These are phyloP conservation scores for Prunella fulvescens DNA, from an alignment of 2,113 vertebrate species.

Conservation along the genomic window DNA sequence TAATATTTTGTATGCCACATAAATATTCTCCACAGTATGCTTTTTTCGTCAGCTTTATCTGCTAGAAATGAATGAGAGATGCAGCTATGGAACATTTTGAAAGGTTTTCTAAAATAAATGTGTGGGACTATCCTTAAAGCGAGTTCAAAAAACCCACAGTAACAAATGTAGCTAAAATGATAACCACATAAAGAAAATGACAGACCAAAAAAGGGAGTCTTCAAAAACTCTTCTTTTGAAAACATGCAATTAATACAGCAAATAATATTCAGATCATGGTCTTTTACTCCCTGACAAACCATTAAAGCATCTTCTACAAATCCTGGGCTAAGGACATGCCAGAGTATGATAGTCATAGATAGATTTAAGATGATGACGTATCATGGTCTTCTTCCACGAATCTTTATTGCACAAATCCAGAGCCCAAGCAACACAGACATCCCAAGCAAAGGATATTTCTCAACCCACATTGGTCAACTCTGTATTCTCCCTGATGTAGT, in stretches of 20 bases:
- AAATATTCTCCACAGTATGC: background rate
- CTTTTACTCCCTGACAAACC: background rate
- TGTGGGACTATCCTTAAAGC: background rate
- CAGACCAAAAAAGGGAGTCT: background rate
- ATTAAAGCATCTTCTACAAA: background rate
- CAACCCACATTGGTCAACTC: rapidly evolving
- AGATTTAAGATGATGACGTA: background rate
- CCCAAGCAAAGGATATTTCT: background rate
- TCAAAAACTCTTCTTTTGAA: background rate
- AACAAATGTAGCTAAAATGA: background rate
- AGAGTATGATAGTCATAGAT: background rate
- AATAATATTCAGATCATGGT: background rate
- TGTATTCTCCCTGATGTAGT: background rate
- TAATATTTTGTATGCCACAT: background rate
- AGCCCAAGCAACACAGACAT: background rate
- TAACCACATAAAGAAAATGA: background rate
- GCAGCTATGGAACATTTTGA: background rate
- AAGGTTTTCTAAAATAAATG: background rate
- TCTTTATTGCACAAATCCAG: background rate
- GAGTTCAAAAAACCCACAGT: background rate
- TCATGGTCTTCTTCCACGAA: background rate
- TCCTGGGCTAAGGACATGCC: background rate
- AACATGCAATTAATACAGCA: background rate
- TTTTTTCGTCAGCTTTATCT: background rate
- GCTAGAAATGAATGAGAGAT: background rate